phyloP scores from a whole-genome alignment of 35 echinoderm and acorn worm genomes.

The Diadema setosum region DNA sequence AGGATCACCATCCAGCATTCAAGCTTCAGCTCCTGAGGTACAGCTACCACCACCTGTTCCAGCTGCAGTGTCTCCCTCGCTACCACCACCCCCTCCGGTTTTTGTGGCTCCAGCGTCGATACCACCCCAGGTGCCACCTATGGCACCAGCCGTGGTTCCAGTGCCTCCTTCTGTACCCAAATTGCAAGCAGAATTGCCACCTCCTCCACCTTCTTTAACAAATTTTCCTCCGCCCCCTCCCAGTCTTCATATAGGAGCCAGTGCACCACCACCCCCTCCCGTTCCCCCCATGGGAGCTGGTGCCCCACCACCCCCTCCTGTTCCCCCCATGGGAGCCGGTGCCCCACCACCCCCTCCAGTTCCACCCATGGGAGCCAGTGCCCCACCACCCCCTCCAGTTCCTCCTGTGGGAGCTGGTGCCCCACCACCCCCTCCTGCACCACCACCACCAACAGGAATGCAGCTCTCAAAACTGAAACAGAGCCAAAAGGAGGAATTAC shows the following conservation, averaged over 20 bases:
- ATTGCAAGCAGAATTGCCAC: not conserved
- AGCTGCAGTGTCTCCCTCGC: not conserved
- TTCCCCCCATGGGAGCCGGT: not conserved
- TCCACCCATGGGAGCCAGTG: not conserved
- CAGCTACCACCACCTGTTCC: not conserved
- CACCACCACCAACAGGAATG: conserved; percentile 24
- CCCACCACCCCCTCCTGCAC: not conserved
- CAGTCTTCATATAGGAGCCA: not conserved
- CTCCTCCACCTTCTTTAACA: not conserved
- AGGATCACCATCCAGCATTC: not conserved
- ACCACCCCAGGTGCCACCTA: conserved; percentile 20
- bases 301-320: not conserved
- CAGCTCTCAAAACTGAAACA: not conserved
- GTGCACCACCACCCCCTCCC: not conserved
- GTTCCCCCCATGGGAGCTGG: not conserved
- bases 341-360: not conserved
- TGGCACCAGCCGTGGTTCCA: not conserved
- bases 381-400: not conserved
- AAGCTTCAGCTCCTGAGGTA: not conserved
- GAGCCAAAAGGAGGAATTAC: conserved; percentile 20
- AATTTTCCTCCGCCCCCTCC: not conserved
- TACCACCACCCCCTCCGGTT: not conserved
- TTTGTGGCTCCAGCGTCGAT: too few relatives aligned
- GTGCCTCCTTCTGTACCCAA: not conserved
- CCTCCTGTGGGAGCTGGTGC: not conserved